Base-by-base conservation (phyloP, 2,797 vertebrate genomes). In the Rhinella marina region DNA sequence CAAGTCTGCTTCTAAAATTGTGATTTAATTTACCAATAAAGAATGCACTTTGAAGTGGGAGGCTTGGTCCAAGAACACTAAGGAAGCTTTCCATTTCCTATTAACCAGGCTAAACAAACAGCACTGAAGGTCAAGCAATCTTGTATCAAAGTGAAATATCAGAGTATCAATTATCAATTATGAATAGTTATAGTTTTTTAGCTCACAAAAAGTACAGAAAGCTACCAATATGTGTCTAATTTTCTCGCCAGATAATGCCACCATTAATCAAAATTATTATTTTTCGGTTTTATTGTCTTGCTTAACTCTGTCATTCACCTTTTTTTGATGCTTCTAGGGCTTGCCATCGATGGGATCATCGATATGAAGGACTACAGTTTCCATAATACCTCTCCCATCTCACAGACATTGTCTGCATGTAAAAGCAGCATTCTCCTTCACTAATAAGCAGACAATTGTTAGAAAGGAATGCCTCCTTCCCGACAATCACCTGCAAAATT, bases 1-100 rank as follows among this genome's bases (percentile, higher is more conserved):
- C 11, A 52, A 52, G 50, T n/a, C 75, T 77, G 50, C 50, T 77
- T 13, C 50, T 52, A 77, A 77, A 50, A 27, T 54, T 54, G 48
- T 77, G 48, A 77, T 52, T 77, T 54, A 6, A 77, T 77, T 77
- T 77, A n/a, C 23, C 50, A 25, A 77, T 25, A 52, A 77, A 54
- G 75, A 77, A 54, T 52, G 13, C 75, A 77, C 21, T 76, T 50
- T 50, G 11, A 52, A 72, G n/a, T 14, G 32, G 21, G 23, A 75
- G 72, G 41, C 72, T 48, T 32, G 32, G 17, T 21, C 32, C 11
- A 6, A n/a, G 11, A 77, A 54, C 14, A 23, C 12, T 25, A 7
- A 52, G 75, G 75, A 54, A 54, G n/a, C 50, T 54, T 75, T 11
- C 2, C n/a, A n/a, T 50, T 52, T 77, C 23, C n/a, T 77, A 77